Conservation (phyloP, 2,888 invertebrate genomes). For the Amaurobius ferox region DNA sequence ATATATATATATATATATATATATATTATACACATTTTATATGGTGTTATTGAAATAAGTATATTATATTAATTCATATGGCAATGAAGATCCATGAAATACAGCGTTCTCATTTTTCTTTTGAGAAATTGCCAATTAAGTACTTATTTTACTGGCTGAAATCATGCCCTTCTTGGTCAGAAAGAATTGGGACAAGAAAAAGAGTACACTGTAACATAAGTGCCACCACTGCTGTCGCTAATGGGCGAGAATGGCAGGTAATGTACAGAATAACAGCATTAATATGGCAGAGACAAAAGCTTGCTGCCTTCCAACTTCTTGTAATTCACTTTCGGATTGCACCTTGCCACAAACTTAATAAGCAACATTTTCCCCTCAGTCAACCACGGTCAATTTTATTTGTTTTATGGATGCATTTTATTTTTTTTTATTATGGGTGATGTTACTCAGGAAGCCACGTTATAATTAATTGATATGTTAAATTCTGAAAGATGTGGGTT, state of each 20-base stretch:
- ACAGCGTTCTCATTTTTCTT: too few species aligned
- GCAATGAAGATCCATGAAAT: too few species aligned
- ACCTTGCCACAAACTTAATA: slow-evolving; percentile 56
- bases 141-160: too few species aligned
- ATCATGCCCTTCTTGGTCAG: too few species aligned
- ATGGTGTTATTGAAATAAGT: too few species aligned
- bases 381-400: slow-evolving; percentile 6
- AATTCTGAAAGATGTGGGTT: too few species aligned
- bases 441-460: too few species aligned
- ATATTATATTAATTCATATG: too few species aligned
- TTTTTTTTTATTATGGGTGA: background rate
- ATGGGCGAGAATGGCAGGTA: slow-evolving; percentile 49
- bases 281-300: slow-evolving; percentile 65
- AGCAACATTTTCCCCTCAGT: slow-evolving; percentile 20
- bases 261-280: slow-evolving; percentile 58
- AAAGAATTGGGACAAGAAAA: background rate
- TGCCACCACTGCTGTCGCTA: slow-evolving; percentile 39
- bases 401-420: background rate
- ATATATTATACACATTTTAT: too few species aligned
- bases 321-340: slow-evolving; percentile 59
- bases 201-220: slow-evolving; percentile 36
- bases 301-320: slow-evolving; percentile 43
- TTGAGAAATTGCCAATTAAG: background rate
- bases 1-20: slow-evolving; percentile 11
- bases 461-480: too few species aligned